A percentile compares a stretch with the other conserved stretches of the same genome.
Conservation (phyloP, 2,113 vertebrate species). For the Nothocercus julius region DNA sequence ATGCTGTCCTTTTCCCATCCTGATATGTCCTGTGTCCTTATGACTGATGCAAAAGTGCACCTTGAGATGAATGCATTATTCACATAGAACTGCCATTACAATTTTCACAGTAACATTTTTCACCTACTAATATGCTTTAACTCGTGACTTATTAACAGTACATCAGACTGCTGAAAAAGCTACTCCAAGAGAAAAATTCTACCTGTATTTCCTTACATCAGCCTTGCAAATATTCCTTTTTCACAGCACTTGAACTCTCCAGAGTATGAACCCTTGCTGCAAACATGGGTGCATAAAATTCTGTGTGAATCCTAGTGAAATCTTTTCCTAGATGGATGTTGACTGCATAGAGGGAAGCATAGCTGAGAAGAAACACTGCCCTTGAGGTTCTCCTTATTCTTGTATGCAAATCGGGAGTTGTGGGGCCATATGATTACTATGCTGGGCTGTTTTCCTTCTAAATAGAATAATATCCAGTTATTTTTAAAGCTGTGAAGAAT, state of each 20-base stretch:
- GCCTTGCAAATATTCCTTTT: neutral
- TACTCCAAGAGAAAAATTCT: neutral
- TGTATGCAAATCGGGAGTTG: neutral
- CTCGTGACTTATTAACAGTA: slow-evolving; percentile 59
- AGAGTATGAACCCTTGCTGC: neutral
- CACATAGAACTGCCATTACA: neutral
- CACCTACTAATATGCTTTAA: slow-evolving; percentile 51
- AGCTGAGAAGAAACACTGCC: neutral
- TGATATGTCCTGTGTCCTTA: slow-evolving; percentile 3
- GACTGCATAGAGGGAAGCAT: neutral
- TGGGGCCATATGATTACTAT: neutral
- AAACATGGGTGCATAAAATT: neutral
- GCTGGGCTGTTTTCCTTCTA: neutral
- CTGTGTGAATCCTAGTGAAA: neutral
- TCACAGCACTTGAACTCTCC: neutral
- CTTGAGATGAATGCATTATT: slow-evolving; percentile 24
- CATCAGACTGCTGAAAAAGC: neutral
- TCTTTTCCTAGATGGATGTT: neutral
- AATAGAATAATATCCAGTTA: neutral
- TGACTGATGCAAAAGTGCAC: slow-evolving; percentile 29
- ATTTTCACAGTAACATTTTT: slow-evolving; percentile 67
- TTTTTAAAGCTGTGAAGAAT: slow-evolving; percentile 17
- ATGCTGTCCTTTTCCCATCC: slow-evolving; percentile 28
- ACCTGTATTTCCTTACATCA: neutral
- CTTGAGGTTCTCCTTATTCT: neutral